Evolutionary conservation across 2,797 vertebrate species (phyloP).

Genomic region (Yasuhikotakia modesta): DNA sequence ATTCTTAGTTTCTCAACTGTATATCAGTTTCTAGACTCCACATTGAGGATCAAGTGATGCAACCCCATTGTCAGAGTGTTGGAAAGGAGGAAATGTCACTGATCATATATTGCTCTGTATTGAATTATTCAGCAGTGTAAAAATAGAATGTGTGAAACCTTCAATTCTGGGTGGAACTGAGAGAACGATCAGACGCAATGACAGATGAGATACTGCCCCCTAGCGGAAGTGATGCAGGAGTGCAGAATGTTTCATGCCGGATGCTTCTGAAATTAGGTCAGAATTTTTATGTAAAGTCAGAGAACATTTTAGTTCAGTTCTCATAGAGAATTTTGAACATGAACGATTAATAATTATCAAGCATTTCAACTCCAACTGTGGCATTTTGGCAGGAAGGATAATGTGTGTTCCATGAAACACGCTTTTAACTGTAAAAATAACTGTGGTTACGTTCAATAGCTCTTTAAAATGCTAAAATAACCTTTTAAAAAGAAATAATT

Average conservation of each 20-base stretch:
- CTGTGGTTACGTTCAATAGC: no score
- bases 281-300: neutral
- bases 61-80: constrained; percentile 53
- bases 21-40: constrained; percentile 40
- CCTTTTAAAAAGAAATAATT: no score
- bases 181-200: neutral
- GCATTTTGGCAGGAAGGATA: no score
- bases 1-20: constrained; percentile 44
- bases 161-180: constrained; percentile 39
- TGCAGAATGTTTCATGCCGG: neutral
- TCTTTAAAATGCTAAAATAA: no score
- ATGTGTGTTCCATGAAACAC: no score
- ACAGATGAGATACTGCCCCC: constrained; percentile 45
- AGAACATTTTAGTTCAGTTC: neutral
- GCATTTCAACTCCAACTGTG: neutral
- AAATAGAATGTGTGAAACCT: constrained; percentile 62
- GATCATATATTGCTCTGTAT: constrained; percentile 60
- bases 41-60: constrained; percentile 60
- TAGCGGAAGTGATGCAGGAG: constrained; percentile 17
- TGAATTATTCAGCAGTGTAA: constrained; percentile 62
- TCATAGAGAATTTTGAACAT: neutral
- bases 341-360: neutral
- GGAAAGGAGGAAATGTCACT: constrained; percentile 56
- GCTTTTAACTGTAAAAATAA: no score
- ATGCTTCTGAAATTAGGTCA: constrained; percentile 24